These are phyloP conservation scores for Coelopa frigida DNA, from an alignment of 1,140 invertebrate species.

Conservation along the genomic window DNA sequence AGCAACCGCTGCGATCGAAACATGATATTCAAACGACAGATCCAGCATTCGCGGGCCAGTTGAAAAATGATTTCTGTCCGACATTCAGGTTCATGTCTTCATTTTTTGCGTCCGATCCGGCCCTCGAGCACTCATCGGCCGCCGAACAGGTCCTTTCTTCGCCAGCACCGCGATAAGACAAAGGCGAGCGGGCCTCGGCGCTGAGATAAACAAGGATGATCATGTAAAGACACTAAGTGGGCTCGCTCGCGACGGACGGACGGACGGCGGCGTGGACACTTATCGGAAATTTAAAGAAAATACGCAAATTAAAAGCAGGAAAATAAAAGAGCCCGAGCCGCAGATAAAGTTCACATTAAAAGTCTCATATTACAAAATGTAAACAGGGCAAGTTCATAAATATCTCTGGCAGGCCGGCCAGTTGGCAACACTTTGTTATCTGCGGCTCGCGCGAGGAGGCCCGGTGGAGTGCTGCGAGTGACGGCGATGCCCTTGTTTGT, in stretches of 20 bases:
- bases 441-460: too few species aligned
- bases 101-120: constrained; percentile 25
- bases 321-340: constrained; percentile 9
- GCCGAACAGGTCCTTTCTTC: constrained; percentile 10
- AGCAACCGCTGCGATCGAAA: background rate
- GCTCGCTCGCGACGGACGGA: too few species aligned
- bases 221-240: constrained; percentile 43
- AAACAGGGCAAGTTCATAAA: constrained; percentile 46
- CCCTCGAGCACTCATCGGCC: too few species aligned
- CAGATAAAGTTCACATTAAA: constrained; percentile 45
- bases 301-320: background rate
- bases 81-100: constrained; percentile 45
- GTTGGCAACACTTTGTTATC: too few species aligned
- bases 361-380: constrained; percentile 46
- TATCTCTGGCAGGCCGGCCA: too few species aligned
- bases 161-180: constrained; percentile 9
- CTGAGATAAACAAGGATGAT: constrained; percentile 41
- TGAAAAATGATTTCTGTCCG: constrained; percentile 40
- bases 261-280: too few species aligned
- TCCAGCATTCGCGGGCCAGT: background rate
- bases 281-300: constrained; percentile 14
- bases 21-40: background rate
- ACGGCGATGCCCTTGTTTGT: too few species aligned
- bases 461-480: too few species aligned
- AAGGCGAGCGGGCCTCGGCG: too few species aligned